Percentiles rank a stretch among this genome's conserved stretches.
These are phyloP conservation scores for Delphinapterus leucas DNA, from an alignment of 2,113 vertebrate genomes.

Conservation along the genomic window DNA sequence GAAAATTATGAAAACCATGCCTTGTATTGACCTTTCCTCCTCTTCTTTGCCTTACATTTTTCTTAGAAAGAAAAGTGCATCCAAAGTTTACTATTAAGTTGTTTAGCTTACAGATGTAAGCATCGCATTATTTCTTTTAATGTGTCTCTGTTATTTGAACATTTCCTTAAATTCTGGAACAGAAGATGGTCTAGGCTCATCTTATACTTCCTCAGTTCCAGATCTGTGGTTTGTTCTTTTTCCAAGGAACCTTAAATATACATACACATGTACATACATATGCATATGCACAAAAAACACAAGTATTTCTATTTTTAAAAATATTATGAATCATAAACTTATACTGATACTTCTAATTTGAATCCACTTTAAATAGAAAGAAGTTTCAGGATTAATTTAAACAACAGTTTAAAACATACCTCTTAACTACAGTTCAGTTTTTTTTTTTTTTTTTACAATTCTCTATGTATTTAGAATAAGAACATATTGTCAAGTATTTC, in stretches of 20 bases:
- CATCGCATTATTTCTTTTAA: background rate
- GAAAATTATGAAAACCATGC: background rate
- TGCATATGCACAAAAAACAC: background rate
- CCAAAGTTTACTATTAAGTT: background rate
- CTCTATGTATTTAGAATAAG: background rate
- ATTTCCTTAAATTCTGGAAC: background rate
- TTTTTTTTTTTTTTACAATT: background rate
- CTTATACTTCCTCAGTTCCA: background rate
- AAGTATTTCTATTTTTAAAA: background rate
- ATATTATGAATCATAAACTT: background rate
- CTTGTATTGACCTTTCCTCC: background rate
- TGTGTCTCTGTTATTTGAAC: fast-evolving
- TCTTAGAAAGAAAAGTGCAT: background rate
- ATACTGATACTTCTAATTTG: background rate
- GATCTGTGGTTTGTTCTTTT: background rate
- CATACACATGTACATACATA: background rate
- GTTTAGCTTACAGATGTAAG: background rate
- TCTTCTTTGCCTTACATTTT: background rate
- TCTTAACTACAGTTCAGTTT: background rate
- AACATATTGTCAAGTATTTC: background rate
- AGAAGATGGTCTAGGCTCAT: background rate
- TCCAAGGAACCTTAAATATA: background rate
- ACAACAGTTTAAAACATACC: background rate
- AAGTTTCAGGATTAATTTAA: background rate
- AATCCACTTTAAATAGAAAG: background rate